Evolutionary conservation across 64 coral and sea anemone species (phyloP).

Genomic region (Platygyra sinensis): DNA sequence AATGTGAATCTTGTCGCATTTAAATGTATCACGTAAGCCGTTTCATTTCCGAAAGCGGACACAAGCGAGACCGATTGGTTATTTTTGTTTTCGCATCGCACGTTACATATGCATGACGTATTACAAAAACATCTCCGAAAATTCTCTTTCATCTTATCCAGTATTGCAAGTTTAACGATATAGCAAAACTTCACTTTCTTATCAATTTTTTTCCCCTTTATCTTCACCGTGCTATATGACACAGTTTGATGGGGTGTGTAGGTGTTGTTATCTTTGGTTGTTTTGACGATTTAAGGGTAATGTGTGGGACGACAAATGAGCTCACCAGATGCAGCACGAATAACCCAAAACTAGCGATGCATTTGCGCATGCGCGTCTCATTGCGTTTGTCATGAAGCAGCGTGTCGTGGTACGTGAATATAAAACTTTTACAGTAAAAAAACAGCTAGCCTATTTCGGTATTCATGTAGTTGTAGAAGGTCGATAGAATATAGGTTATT

Average conservation of each 20-base stretch:
- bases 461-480: background rate
- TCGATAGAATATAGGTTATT: background rate
- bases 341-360: conserved; percentile 31
- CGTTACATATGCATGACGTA: background rate
- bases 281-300: background rate
- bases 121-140: background rate
- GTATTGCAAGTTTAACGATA: background rate
- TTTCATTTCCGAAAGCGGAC: background rate
- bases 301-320: conserved; percentile 9
- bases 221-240: background rate
- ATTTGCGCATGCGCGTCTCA: conserved; percentile 35
- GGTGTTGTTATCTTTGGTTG: background rate
- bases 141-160: background rate
- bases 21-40: conserved; percentile 20
- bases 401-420: background rate
- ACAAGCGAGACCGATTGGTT: conserved; percentile 12
- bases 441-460: too few relatives aligned
- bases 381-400: background rate
- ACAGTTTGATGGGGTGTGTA: background rate
- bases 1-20: conserved; percentile 31
- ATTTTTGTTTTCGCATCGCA: background rate
- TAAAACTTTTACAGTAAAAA: too few relatives aligned
- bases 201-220: background rate
- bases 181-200: background rate
- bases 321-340: background rate